These are phyloP conservation scores for Dynastes hyllus DNA, from an alignment of 2,888 invertebrate species.

Conservation along the genomic window DNA sequence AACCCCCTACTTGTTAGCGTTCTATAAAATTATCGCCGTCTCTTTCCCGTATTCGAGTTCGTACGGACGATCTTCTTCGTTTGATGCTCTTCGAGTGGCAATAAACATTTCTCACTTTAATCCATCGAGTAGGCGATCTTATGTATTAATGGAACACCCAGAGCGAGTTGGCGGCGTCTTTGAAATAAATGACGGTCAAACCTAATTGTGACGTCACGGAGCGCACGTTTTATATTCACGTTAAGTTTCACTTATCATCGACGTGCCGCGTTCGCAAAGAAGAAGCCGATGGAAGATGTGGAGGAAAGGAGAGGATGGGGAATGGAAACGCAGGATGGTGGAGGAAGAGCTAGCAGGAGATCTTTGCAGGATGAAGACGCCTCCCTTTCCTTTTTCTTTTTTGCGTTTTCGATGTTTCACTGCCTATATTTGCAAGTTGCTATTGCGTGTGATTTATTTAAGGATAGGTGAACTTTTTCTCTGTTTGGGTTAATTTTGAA, in stretches of 20 bases:
- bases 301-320: slow-evolving; percentile 1
- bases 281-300: background rate
- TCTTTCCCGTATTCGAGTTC: slow-evolving; percentile 55
- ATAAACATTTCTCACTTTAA: slow-evolving; percentile 49
- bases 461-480: too few relatives aligned
- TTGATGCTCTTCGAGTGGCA: slow-evolving; percentile 49
- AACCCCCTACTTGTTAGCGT: slow-evolving; percentile 67
- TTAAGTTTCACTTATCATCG: slow-evolving; percentile 36
- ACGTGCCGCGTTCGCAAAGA: background rate
- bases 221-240: slow-evolving; percentile 43
- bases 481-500: too few relatives aligned
- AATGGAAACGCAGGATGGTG: background rate
- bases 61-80: slow-evolving; percentile 50
- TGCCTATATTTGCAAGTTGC: background rate
- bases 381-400: background rate
- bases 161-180: slow-evolving; percentile 70
- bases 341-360: background rate
- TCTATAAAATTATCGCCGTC: slow-evolving; percentile 62
- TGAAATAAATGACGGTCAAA: slow-evolving; percentile 67
- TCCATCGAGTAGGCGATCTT: slow-evolving; percentile 65
- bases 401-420: background rate
- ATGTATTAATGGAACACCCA: slow-evolving; percentile 70
- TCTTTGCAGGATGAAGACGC: background rate
- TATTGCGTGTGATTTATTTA: background rate
- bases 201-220: slow-evolving; percentile 65